Evolutionary conservation across 2,888 invertebrate genomes (phyloP), one percentile per base, ranked within the genome.

Genomic region (Elgonia sp.): DNA sequence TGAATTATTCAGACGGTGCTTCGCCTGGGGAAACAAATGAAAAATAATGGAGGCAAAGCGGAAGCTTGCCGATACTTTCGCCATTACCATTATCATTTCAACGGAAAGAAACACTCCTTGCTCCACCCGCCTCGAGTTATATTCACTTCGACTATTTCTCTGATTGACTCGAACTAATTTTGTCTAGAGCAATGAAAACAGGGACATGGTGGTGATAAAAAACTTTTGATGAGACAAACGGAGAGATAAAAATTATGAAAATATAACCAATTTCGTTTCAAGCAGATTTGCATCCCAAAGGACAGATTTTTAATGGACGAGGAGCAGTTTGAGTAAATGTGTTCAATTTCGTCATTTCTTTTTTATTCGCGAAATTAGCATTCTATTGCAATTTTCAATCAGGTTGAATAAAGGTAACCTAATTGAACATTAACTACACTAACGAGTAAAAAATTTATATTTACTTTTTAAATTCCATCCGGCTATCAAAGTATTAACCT

Each of bases 21-120:
- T n/a, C 70, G 89, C 87, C 85, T 86, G 77, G 87, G 81, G 91
- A 92, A 92, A 91, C 92, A 92, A 93, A 92, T 92, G 93, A 92
- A 93, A 93, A 93, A 92, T 93, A 93, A 93, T 93, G 91, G 92
- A 92, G 91, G 89, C 91, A 91, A 89, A 91, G 91, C 86, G 91
- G 89, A 92, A 92, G 89, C 90, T 89, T 87, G 84, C 83, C 90
- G 91, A 92, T 92, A 92, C 91, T 90, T 91, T 92, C 84, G 88
- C 91, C 91, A 92, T 92, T 92, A 91, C 90, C 90, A 89, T 88
- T 90, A 86, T 86, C 86, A 79, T 84, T 80, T 85, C 77, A 77
- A 79, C 81, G 73, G 50, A 84, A 76, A 82, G 80, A 80, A 79
- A 82, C 73, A 84, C 86, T 80, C 84, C 86, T 84, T 88, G 70